Evolutionary conservation across 2,113 vertebrate genomes (phyloP).

Genomic region (Etheostoma spectabile): DNA sequence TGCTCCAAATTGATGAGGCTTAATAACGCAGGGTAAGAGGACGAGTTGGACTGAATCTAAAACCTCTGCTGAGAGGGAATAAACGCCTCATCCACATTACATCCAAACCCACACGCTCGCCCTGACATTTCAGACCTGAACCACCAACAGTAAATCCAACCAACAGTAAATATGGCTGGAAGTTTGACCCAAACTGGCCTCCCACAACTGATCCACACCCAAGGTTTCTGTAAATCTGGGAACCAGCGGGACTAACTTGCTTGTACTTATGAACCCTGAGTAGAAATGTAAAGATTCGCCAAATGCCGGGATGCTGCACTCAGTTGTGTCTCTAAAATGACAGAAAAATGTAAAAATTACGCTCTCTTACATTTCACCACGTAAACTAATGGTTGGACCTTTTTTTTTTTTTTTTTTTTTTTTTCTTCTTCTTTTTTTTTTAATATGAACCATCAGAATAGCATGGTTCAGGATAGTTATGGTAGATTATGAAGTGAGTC

Average conservation of each 20-base stretch:
- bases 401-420: no score
- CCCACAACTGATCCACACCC: not conserved
- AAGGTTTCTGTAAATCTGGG: constrained; percentile 4
- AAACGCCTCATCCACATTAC: not conserved
- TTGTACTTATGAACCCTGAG: not conserved
- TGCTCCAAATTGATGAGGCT: not conserved
- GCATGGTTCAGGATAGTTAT: not conserved
- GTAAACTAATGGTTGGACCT: not conserved
- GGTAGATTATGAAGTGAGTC: not conserved
- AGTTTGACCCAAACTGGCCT: constrained; percentile 3
- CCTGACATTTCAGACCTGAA: not conserved
- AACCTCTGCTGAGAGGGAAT: constrained; percentile 14
- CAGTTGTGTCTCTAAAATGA: no score
- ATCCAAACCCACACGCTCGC: not conserved
- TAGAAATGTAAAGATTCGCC: not conserved
- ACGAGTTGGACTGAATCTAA: constrained; percentile 15
- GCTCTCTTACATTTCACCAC: not conserved
- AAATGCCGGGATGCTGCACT: not conserved
- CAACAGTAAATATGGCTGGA: not conserved
- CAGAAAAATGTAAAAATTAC: no score
- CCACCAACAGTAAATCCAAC: not conserved
- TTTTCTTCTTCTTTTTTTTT: not conserved
- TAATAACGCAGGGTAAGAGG: not conserved
- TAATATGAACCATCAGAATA: not conserved
- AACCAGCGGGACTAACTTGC: not conserved